These are phyloP conservation scores for Elgonia sp. DNA, from an alignment of 2,888 invertebrate genomes.

Conservation along the genomic window DNA sequence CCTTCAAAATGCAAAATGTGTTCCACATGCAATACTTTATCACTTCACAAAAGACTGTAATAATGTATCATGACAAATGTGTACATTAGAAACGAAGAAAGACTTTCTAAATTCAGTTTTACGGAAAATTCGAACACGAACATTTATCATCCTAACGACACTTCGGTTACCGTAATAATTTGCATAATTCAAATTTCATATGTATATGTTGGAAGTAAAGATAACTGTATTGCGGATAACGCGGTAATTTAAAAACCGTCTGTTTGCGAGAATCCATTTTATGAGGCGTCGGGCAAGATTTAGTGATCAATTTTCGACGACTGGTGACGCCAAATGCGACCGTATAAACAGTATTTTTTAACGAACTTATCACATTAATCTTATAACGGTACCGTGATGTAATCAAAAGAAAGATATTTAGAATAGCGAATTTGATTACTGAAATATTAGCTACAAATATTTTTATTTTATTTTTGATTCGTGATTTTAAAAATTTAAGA, in stretches of 20 bases:
- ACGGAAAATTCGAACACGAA: slow-evolving; percentile 7
- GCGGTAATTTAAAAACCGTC: slow-evolving; percentile 23
- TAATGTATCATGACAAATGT: background rate
- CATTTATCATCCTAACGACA: slow-evolving; percentile 27
- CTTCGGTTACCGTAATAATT: slow-evolving; percentile 23
- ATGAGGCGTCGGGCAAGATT: slow-evolving; percentile 8
- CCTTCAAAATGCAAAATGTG: too few relatives aligned
- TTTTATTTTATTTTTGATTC: background rate
- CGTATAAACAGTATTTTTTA: background rate
- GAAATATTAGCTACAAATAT: background rate
- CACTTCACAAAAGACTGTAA: background rate
- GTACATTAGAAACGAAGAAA: background rate
- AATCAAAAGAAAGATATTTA: background rate
- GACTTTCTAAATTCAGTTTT: slow-evolving; percentile 25
- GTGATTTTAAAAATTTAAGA: background rate
- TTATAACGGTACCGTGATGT: slow-evolving; percentile 22
- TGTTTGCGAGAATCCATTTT: slow-evolving; percentile 15
- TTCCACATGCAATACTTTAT: too few relatives aligned
- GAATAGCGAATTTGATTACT: background rate
- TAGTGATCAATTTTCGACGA: slow-evolving; percentile 17
- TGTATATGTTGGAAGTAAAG: slow-evolving; percentile 2
- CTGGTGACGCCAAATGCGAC: slow-evolving; percentile 18
- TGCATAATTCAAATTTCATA: slow-evolving; percentile 48
- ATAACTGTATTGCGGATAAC: slow-evolving; percentile 48
- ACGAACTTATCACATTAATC: background rate